These are phyloP conservation scores for Teleogryllus oceanicus DNA, from an alignment of 2,888 invertebrate genomes.

Conservation along the genomic window DNA sequence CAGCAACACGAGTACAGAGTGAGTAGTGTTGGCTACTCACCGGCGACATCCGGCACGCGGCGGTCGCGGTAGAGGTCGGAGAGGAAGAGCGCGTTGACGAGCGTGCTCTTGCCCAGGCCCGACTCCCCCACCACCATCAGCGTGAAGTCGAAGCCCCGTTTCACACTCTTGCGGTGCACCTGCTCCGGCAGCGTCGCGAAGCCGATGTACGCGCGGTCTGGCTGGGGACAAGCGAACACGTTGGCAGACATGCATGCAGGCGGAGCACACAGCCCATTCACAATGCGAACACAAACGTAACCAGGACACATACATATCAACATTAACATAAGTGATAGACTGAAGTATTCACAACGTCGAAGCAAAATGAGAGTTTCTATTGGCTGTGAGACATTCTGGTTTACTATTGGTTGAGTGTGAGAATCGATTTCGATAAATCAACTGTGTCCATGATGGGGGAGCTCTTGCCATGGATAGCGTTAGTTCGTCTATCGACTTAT, in stretches of 20 bases:
- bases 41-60: slow-evolving; percentile 66
- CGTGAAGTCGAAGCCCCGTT: slow-evolving; percentile 94
- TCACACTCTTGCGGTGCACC: slow-evolving; percentile 93
- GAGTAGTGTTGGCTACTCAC: slow-evolving; percentile 47
- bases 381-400: too few relatives aligned
- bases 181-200: slow-evolving; percentile 95
- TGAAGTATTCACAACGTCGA: too few relatives aligned
- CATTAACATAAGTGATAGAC: too few relatives aligned
- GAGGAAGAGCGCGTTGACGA: slow-evolving; percentile 90
- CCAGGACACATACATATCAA: too few relatives aligned
- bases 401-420: too few relatives aligned
- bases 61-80: slow-evolving; percentile 89
- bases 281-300: too few relatives aligned
- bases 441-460: too few relatives aligned
- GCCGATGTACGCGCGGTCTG: slow-evolving; percentile 76
- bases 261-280: neutral
- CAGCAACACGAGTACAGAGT: too few relatives aligned
- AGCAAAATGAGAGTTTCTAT: too few relatives aligned
- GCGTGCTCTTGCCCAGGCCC: slow-evolving; percentile 90
- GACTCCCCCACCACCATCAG: slow-evolving; percentile 95
- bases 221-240: slow-evolving; percentile 33
- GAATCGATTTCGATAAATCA: too few relatives aligned
- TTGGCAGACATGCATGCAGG: slow-evolving; percentile 23
- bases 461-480: too few relatives aligned
- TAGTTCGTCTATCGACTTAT: too few relatives aligned